Percentiles rank a stretch among this genome's conserved stretches.
Evolutionary conservation across 2,888 invertebrate genomes (phyloP).

Genomic region (Acronicta leporina): DNA sequence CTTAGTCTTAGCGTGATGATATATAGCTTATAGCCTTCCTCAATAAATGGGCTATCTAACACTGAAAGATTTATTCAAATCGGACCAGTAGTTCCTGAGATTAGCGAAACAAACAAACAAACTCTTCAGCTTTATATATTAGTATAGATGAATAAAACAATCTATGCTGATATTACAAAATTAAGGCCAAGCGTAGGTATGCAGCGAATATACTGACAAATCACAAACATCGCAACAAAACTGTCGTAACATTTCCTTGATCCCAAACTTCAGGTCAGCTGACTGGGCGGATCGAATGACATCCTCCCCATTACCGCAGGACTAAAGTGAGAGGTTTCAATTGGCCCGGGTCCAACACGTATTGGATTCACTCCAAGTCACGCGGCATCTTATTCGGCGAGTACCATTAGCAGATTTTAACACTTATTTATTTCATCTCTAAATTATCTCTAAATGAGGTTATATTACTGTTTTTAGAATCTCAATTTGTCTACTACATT

Average conservation of each 20-base stretch:
- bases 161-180: neutral
- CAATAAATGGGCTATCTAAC: too few species aligned
- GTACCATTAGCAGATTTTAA: slow-evolving; percentile 72
- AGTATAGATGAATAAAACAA: too few species aligned
- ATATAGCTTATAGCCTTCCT: too few species aligned
- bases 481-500: neutral
- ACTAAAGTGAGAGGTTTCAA: slow-evolving; percentile 70
- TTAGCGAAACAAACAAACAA: too few species aligned
- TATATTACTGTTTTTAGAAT: too few species aligned
- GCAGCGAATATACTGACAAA: neutral
- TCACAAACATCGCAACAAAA: slow-evolving; percentile 4
- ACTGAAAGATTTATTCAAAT: too few species aligned
- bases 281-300: slow-evolving; percentile 59
- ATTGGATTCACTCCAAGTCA: slow-evolving; percentile 75
- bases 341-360: slow-evolving; percentile 71
- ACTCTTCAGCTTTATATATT: too few species aligned
- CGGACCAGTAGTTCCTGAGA: too few species aligned
- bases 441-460: slow-evolving; percentile 40
- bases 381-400: slow-evolving; percentile 68
- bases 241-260: slow-evolving; percentile 21
- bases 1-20: too few species aligned
- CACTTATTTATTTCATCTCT: slow-evolving; percentile 60
- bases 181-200: neutral
- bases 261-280: slow-evolving; percentile 27
- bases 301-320: slow-evolving; percentile 63